Base-by-base conservation (phyloP, 2,113 vertebrate genomes). In the Megaleporinus macrocephalus region DNA sequence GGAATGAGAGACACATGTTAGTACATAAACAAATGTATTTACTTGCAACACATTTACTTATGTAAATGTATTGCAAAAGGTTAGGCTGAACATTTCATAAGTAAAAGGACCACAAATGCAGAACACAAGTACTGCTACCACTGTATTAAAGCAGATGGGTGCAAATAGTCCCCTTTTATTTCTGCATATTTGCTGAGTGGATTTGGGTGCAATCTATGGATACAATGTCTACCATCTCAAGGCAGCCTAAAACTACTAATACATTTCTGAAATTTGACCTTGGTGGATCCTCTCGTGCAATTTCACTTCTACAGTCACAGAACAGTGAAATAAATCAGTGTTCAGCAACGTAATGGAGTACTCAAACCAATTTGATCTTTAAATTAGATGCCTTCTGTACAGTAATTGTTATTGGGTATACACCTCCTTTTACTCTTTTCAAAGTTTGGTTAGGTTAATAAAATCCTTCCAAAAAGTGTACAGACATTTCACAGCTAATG, bases 401-500 rank as follows among this genome's bases (percentile, higher is more conserved):
- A 36, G 16, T 36, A 41, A 0, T 13, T 70, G 36, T 44, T 11
- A 4, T 36, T 1, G 1, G n/a, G n/a, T n/a, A 65, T 30, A 51
- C 49, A 16, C 20, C 53, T n/a, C 18, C 22, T 77, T 55, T 68
- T 2, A 49, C 27, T 63, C 14, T 15, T 70, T 36, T 18, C n/a
- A 55, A 29, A 14, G 15, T 78, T 57, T 26, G 49, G 16, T 55
- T 41, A 41, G 11, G 18, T 22, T 41, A 57, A 78, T 44, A 78
- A 69, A 78, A 53, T 24, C 15, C 63, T 78, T 78, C 15, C 10
- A 44, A 44, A 44, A 44, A 44, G 47, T 47, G 10, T 70, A 69
- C n/a, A 29, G 55, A 62, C 36, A 72, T 72, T 14, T 66, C 33
- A 68, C 76, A 68, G 57, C 44, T 70, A 70, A 70, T 70, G 78